Evolutionary conservation across 1,140 invertebrate species (phyloP).

Genomic region (Proctacanthus coquilletti): DNA sequence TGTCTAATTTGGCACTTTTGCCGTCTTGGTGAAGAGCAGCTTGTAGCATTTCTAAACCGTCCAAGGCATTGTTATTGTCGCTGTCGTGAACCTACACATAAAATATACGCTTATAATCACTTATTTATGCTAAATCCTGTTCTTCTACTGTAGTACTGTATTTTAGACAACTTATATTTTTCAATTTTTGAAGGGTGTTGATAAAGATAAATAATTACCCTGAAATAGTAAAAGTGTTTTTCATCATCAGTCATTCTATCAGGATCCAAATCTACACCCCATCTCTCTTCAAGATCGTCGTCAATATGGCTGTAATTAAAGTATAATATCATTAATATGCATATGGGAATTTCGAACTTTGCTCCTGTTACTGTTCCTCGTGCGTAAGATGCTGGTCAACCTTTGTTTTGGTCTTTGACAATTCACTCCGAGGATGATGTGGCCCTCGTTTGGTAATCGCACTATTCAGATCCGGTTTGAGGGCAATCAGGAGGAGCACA

Average conservation of each 20-base stretch:
- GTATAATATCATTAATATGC: neutral
- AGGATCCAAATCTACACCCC: constrained; percentile 19
- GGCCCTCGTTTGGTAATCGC: constrained; percentile 45
- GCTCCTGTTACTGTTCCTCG: constrained; percentile 40
- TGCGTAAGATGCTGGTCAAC: constrained; percentile 49
- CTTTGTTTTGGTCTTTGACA: constrained; percentile 24
- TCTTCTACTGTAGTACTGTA: neutral
- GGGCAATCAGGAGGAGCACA: no score
- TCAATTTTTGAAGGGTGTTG: neutral
- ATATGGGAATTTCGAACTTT: constrained; percentile 10
- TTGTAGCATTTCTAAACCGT: constrained; percentile 59
- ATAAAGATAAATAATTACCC: constrained; percentile 25
- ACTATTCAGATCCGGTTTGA: no score
- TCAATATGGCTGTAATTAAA: constrained; percentile 18
- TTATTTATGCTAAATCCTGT: neutral
- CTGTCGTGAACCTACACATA: constrained; percentile 35
- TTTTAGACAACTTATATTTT: neutral
- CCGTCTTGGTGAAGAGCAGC: constrained; percentile 38
- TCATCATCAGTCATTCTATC: constrained; percentile 49
- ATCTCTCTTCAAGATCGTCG: constrained; percentile 21
- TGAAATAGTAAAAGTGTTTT: constrained; percentile 44
- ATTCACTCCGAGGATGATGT: constrained; percentile 46
- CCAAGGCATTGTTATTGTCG: constrained; percentile 59
- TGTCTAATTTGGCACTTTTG: constrained; percentile 18
- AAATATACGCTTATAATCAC: constrained; percentile 8